Conservation (phyloP, 2,797 vertebrate species). For the Tachyglossus aculeatus region DNA sequence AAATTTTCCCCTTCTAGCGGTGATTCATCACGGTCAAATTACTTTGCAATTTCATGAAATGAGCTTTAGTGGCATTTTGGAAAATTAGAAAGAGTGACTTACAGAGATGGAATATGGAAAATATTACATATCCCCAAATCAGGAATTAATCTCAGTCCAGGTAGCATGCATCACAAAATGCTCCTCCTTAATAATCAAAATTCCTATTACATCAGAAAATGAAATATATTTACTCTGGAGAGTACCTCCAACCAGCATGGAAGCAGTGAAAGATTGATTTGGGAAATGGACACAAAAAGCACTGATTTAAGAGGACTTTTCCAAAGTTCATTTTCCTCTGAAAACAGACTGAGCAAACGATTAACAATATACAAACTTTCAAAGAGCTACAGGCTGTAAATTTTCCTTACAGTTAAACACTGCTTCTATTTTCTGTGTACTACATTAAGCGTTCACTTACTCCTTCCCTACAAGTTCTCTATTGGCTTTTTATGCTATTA, state of each 20-base stretch:
- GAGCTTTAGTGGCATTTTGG: conserved; percentile 42
- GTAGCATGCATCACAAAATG: conserved; percentile 13
- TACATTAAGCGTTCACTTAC: background rate
- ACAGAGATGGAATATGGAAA: conserved; percentile 56
- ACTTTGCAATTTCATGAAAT: conserved; percentile 47
- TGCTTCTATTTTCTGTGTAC: background rate
- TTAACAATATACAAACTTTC: background rate
- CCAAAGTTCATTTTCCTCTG: background rate
- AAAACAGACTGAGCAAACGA: background rate
- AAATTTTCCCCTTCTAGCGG: conserved; percentile 42
- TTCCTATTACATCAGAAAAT: background rate
- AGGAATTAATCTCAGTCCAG: conserved; percentile 53
- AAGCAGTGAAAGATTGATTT: background rate
- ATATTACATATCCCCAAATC: conserved; percentile 53
- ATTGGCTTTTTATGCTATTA: background rate
- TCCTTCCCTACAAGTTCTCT: background rate
- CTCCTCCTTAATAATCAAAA: conserved; percentile 34
- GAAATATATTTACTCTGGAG: too few relatives aligned
- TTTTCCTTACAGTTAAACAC: background rate
- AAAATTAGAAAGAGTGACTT: conserved; percentile 52
- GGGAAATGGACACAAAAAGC: background rate
- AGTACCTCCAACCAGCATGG: too few relatives aligned
- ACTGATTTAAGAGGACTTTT: conserved; percentile 7
- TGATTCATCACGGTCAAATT: conserved; percentile 45
- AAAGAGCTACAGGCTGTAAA: conserved; percentile 19